Conservation (phyloP, 1,140 invertebrate species). For the Holcopasites calliopsidis region DNA sequence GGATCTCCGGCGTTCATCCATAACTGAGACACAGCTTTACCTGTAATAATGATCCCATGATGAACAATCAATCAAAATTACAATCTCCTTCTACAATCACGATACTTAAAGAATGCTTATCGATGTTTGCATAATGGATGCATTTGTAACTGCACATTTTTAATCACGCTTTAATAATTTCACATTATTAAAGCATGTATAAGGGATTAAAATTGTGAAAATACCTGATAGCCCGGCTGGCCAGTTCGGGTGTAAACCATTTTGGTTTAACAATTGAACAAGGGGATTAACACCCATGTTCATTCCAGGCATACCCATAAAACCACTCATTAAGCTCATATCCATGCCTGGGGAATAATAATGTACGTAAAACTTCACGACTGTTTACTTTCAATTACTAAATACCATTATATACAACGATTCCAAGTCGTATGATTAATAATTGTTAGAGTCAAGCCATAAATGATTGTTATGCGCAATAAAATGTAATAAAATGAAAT, state of each 20-base stretch:
- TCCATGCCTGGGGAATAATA: slow-evolving; percentile 69
- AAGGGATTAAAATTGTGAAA: background rate
- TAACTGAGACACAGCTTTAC: slow-evolving; percentile 80
- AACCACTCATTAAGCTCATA: slow-evolving; percentile 75
- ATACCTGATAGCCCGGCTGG: slow-evolving; percentile 70
- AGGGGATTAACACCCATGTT: slow-evolving; percentile 77
- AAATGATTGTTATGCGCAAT: background rate
- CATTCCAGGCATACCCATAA: slow-evolving; percentile 77
- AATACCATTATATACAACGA: background rate
- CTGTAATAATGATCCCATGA: slow-evolving; percentile 47
- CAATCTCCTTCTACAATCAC: too few species aligned
- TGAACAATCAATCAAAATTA: too few species aligned
- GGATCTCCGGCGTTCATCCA: slow-evolving; percentile 81
- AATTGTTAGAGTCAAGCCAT: too few species aligned
- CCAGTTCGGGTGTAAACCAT: slow-evolving; percentile 74
- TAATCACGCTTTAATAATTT: background rate
- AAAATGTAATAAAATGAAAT: background rate
- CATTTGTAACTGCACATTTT: background rate
- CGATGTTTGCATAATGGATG: too few species aligned
- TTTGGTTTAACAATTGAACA: slow-evolving; percentile 77
- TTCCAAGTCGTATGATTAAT: background rate
- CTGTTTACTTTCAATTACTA: background rate
- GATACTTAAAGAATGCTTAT: too few species aligned
- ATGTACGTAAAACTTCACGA: background rate
- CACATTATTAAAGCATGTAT: background rate